Evolutionary conservation across 2,113 vertebrate genomes (phyloP).

Genomic region (Gasterosteus nipponicus): DNA sequence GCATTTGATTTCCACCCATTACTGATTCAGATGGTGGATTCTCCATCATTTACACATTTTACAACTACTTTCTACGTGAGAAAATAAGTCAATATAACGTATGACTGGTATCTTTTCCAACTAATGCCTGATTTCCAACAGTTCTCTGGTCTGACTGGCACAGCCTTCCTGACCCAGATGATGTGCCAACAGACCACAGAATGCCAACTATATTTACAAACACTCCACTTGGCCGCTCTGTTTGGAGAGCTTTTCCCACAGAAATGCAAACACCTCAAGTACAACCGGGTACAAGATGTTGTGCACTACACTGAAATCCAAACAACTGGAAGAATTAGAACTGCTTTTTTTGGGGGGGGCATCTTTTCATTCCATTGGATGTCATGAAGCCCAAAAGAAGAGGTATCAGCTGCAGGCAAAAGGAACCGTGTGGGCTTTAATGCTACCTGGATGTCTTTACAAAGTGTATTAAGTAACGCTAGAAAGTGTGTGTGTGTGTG

Average conservation of each 20-base stretch:
- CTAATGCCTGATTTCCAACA: conserved; percentile 28
- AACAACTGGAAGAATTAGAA: conserved; percentile 64
- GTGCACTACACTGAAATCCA: conserved; percentile 41
- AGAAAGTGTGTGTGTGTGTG: conserved; percentile 11
- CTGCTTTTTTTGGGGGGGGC: conserved; percentile 20
- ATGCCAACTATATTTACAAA: conserved; percentile 72
- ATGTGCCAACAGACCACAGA: conserved; percentile 69
- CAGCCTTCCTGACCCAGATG: conserved; percentile 67
- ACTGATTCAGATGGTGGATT: conserved; percentile 6
- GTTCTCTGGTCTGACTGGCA: conserved; percentile 54
- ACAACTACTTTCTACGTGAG: neutral
- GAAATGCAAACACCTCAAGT: conserved; percentile 72
- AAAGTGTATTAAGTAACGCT: conserved; percentile 8
- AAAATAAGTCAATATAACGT: neutral
- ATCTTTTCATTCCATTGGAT: conserved; percentile 64
- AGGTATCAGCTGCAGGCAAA: conserved; percentile 52
- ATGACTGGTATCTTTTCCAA: conserved; percentile 31
- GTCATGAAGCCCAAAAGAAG: conserved; percentile 48
- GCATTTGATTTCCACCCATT: conserved; percentile 15
- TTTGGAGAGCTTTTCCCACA: conserved; percentile 65
- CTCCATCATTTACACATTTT: conserved; percentile 21
- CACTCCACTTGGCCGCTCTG: conserved; percentile 63
- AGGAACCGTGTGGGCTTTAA: conserved; percentile 41
- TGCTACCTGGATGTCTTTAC: conserved; percentile 53
- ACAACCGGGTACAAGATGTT: conserved; percentile 9